Conservation (phyloP, 1,140 invertebrate species). For the Hycleus phaleratus region DNA sequence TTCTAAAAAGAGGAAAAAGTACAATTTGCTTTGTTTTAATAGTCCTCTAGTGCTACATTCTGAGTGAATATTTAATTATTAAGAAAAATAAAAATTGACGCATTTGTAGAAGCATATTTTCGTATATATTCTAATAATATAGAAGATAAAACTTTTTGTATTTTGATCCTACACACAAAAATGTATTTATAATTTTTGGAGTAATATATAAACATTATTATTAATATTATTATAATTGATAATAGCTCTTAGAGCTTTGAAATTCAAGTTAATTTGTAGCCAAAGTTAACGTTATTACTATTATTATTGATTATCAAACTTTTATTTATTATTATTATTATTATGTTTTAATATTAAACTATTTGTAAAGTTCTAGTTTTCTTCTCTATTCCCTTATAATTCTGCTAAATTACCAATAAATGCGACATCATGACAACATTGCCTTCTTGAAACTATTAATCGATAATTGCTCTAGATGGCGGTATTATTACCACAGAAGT, state of each 20-base stretch:
- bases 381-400: no score
- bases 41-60: no score
- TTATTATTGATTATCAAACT: conserved; percentile 2
- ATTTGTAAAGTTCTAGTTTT: conserved; percentile 15
- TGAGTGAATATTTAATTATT: neutral
- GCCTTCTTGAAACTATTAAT: no score
- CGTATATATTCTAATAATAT: neutral
- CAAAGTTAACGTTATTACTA: conserved; percentile 30
- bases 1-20: neutral
- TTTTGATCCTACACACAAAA: no score
- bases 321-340: conserved; percentile 17
- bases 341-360: conserved; percentile 23
- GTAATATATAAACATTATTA: conserved; percentile 26
- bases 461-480: no score
- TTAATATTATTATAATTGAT: neutral
- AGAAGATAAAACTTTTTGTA: neutral
- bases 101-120: conserved; percentile 3
- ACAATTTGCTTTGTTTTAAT: neutral
- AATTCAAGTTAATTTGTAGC: conserved; percentile 24
- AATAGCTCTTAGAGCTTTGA: conserved; percentile 23
- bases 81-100: neutral
- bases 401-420: no score
- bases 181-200: conserved; percentile 12
- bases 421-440: no score
- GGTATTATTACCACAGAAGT: no score